These are phyloP conservation scores for Phataginus tetradactyla DNA, from an alignment of 2,797 vertebrate genomes.

Conservation along the genomic window DNA sequence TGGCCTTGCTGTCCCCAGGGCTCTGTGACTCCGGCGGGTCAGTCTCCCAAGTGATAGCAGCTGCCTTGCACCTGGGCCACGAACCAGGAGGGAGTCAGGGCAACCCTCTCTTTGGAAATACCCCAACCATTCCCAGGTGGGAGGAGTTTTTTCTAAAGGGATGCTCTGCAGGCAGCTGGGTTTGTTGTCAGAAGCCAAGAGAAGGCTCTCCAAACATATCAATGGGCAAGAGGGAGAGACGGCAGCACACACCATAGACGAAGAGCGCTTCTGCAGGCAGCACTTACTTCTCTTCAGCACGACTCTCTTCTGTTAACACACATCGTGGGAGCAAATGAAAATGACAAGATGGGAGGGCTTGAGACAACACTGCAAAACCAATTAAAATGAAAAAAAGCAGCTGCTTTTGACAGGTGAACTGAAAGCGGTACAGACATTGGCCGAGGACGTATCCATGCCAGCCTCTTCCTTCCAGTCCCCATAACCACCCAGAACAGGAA, in stretches of 20 bases:
- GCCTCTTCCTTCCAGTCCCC: background rate
- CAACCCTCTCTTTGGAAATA: background rate
- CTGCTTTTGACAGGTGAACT: background rate
- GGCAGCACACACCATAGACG: conserved; percentile 64
- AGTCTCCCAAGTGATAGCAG: rapidly evolving
- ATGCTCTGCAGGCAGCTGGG: background rate
- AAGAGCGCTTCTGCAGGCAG: background rate
- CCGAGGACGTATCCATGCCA: rapidly evolving
- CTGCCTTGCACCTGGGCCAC: too few species aligned
- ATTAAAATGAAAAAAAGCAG: conserved; percentile 60
- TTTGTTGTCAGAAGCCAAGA: background rate
- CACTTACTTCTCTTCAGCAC: conserved; percentile 86
- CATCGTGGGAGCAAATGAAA: conserved; percentile 84
- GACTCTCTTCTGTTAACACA: conserved; percentile 86
- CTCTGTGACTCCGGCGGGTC: background rate
- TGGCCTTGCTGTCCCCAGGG: background rate
- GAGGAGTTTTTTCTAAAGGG: background rate
- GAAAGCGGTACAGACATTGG: background rate
- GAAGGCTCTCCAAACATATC: background rate
- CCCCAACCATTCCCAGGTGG: background rate
- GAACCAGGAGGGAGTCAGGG: rapidly evolving
- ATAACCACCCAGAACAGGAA: background rate
- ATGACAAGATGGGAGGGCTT: conserved; percentile 84
- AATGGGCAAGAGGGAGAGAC: background rate
- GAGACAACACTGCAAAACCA: conserved; percentile 78